Conservation (phyloP, 2,888 invertebrate species). For the Tetramorium bicarinatum region DNA sequence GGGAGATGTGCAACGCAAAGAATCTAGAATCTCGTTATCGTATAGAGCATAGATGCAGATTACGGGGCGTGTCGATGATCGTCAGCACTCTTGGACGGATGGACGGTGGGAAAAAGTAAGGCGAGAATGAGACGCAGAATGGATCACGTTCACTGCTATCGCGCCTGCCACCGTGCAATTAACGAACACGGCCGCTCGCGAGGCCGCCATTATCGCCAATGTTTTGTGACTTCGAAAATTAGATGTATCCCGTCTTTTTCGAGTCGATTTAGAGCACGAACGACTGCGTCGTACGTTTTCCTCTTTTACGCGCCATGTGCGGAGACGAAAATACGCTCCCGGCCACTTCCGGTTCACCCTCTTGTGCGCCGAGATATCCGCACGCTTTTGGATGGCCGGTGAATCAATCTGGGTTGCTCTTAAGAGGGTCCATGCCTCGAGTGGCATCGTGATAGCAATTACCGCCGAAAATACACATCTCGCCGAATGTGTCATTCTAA, state of each 20-base stretch:
- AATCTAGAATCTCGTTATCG: constrained; percentile 56
- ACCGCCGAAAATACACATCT: constrained; percentile 57
- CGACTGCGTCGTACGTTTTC: neutral
- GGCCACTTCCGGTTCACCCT: constrained; percentile 70
- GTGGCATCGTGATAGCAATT: constrained; percentile 70
- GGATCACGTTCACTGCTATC: constrained; percentile 37
- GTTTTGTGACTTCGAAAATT: constrained; percentile 20
- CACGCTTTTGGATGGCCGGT: constrained; percentile 61
- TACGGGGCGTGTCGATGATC: constrained; percentile 54
- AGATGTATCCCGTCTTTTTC: constrained; percentile 11
- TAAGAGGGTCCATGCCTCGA: constrained; percentile 66
- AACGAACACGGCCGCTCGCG: constrained; percentile 27
- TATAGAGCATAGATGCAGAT: constrained; percentile 38
- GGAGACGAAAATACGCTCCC: constrained; percentile 58
- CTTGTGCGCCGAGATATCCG: constrained; percentile 71
- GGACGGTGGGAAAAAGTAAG: constrained; percentile 55
- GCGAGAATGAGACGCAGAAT: constrained; percentile 48
- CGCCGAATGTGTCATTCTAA: constrained; percentile 16
- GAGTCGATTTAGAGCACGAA: neutral
- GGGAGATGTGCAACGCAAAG: constrained; percentile 36
- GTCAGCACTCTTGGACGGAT: constrained; percentile 31
- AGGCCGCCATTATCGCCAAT: constrained; percentile 37
- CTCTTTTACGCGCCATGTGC: constrained; percentile 42
- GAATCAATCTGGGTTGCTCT: constrained; percentile 71
- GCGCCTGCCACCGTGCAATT: constrained; percentile 49